These are phyloP conservation scores for Galerucella calmariensis DNA, from an alignment of 2,888 invertebrate genomes.

Conservation along the genomic window DNA sequence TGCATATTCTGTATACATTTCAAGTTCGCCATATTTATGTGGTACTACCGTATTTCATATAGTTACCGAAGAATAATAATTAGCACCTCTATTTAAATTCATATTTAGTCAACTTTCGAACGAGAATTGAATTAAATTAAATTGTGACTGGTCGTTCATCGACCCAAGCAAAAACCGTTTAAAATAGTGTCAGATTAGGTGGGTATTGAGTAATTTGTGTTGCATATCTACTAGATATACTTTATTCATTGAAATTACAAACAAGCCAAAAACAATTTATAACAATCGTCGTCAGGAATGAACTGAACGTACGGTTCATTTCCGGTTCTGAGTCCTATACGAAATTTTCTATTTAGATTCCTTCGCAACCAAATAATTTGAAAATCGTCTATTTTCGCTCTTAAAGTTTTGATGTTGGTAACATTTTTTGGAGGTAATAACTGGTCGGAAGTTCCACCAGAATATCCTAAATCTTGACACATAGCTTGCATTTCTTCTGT, in stretches of 20 bases:
- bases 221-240: background rate
- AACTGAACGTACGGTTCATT: slow-evolving; percentile 57
- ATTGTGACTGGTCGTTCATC: slow-evolving; percentile 48
- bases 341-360: slow-evolving; percentile 45
- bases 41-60: slow-evolving; percentile 30
- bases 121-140: slow-evolving; percentile 35
- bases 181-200: slow-evolving; percentile 10
- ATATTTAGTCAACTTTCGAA: slow-evolving; percentile 30
- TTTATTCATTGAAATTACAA: slow-evolving; percentile 38
- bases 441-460: slow-evolving; percentile 67
- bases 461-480: slow-evolving; percentile 73
- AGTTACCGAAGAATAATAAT: slow-evolving; percentile 26
- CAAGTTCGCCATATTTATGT: slow-evolving; percentile 4
- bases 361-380: slow-evolving; percentile 56
- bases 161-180: slow-evolving; percentile 57
- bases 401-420: slow-evolving; percentile 38
- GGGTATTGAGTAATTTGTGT: slow-evolving; percentile 9
- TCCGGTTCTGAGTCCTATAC: slow-evolving; percentile 56
- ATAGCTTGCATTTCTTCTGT: slow-evolving; percentile 70
- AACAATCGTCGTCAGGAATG: slow-evolving; percentile 55
- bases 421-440: slow-evolving; percentile 44
- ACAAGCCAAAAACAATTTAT: slow-evolving; percentile 59
- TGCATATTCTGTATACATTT: background rate
- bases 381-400: slow-evolving; percentile 55
- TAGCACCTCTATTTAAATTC: slow-evolving; percentile 31